Conservation (phyloP, 2,797 vertebrate genomes). For the Mormyrops attenuatus region DNA sequence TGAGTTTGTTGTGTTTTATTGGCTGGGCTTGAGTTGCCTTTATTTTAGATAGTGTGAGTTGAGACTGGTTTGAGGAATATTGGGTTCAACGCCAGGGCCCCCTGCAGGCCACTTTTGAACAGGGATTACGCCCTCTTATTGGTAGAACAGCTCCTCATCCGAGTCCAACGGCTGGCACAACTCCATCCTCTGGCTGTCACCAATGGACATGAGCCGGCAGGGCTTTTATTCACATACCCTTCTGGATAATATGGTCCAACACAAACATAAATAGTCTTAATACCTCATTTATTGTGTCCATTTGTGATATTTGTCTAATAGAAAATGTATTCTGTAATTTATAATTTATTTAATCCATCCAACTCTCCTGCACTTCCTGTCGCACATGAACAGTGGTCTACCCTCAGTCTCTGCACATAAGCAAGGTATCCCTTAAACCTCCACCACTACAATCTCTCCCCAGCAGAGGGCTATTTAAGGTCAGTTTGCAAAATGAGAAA, state of each 20-base stretch:
- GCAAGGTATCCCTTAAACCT: slow-evolving; percentile 5
- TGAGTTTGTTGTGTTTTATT: slow-evolving; percentile 15
- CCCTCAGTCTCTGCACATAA: neutral
- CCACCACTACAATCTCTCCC: slow-evolving; percentile 28
- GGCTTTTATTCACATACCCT: neutral
- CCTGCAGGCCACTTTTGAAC: slow-evolving; percentile 32
- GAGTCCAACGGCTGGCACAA: slow-evolving; percentile 20
- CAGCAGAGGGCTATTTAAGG: slow-evolving; percentile 51
- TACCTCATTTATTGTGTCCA: neutral
- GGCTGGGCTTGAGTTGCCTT: slow-evolving; percentile 1
- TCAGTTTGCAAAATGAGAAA: slow-evolving; percentile 36
- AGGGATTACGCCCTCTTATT: slow-evolving; percentile 35
- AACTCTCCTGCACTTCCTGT: neutral
- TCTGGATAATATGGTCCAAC: neutral
- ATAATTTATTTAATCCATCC: neutral
- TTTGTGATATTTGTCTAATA: neutral
- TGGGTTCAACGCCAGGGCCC: slow-evolving; percentile 37
- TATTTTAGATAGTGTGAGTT: slow-evolving; percentile 10
- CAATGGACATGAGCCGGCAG: neutral
- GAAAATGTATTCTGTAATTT: neutral
- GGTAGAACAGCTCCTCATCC: slow-evolving; percentile 34
- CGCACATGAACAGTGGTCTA: neutral
- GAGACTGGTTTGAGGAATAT: neutral
- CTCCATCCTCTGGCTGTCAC: slow-evolving; percentile 19
- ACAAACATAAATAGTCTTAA: neutral